A percentile compares a stretch with the other conserved stretches of the same genome.
These are phyloP conservation scores for Bombus picipes DNA, from an alignment of 1,140 invertebrate species.

Conservation along the genomic window DNA sequence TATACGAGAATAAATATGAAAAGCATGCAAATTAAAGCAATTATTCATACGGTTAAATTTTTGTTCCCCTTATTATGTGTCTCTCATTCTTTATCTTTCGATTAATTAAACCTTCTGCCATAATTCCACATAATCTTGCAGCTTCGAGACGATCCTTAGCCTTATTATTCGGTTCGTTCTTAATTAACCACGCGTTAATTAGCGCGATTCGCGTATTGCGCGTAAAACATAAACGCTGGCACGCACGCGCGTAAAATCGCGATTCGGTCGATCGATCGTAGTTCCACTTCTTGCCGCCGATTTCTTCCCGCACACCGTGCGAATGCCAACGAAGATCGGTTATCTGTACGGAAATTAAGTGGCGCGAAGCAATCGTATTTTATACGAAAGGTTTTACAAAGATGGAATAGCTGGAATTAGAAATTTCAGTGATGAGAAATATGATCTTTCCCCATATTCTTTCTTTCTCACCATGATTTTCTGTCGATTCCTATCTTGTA, in stretches of 20 bases:
- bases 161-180: not conserved
- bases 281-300: conserved; percentile 18
- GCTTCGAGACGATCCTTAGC: not conserved
- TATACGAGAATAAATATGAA: too few relatives aligned
- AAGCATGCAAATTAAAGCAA: too few relatives aligned
- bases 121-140: not conserved
- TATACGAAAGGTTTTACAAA: conserved; percentile 3
- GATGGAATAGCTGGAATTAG: not conserved
- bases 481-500: not conserved
- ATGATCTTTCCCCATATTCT: not conserved
- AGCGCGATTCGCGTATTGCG: not conserved
- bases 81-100: not conserved
- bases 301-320: conserved; percentile 19
- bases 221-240: not conserved
- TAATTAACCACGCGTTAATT: conserved; percentile 36
- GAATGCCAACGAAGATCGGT: conserved; percentile 17
- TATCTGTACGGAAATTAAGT: conserved; percentile 27
- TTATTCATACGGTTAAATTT: not conserved
- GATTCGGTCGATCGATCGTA: conserved; percentile 27
- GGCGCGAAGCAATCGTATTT: conserved; percentile 13
- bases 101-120: not conserved
- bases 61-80: not conserved
- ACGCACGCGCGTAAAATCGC: conserved; percentile 37
- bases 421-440: not conserved
- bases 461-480: not conserved